These are phyloP conservation scores for Palythoa caribaeorum DNA, from an alignment of 92 coral and sea anemone genomes.

Conservation along the genomic window DNA sequence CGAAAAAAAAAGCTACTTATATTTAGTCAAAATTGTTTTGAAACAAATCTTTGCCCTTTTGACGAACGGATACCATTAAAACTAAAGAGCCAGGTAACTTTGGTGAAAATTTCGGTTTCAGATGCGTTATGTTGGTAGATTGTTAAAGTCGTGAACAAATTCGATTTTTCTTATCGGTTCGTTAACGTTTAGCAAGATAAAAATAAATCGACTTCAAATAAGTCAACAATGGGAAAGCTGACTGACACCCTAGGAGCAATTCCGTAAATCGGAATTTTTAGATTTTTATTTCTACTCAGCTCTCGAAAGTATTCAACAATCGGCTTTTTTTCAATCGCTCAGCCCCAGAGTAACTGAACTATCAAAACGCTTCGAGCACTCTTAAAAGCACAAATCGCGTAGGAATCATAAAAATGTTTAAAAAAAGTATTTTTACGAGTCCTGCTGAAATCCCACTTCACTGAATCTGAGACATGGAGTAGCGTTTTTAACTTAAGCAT, in stretches of 20 bases:
- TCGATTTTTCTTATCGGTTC: background rate
- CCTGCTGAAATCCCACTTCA: conserved; percentile 54
- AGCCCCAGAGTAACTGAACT: background rate
- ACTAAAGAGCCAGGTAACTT: background rate
- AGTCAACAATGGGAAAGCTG: conserved; percentile 42
- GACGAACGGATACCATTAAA: background rate
- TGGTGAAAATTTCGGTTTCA: background rate
- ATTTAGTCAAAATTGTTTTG: background rate
- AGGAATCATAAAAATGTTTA: background rate
- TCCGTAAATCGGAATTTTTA: background rate
- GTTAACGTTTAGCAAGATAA: conserved; percentile 23
- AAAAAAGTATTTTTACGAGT: background rate
- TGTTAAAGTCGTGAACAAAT: background rate
- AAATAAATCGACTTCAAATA: conserved; percentile 47
- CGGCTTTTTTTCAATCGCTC: background rate
- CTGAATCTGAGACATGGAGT: conserved; percentile 26
- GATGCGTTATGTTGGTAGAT: conserved; percentile 37
- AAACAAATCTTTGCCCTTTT: background rate
- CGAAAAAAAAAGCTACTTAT: background rate
- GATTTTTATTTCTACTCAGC: background rate
- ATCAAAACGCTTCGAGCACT: background rate
- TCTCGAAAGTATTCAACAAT: background rate
- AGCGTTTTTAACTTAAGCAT: conserved; percentile 19
- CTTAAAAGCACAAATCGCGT: background rate
- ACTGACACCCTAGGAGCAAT: conserved; percentile 47